phyloP scores from a whole-genome alignment of 2,888 invertebrate species.

The Thera britannica region DNA sequence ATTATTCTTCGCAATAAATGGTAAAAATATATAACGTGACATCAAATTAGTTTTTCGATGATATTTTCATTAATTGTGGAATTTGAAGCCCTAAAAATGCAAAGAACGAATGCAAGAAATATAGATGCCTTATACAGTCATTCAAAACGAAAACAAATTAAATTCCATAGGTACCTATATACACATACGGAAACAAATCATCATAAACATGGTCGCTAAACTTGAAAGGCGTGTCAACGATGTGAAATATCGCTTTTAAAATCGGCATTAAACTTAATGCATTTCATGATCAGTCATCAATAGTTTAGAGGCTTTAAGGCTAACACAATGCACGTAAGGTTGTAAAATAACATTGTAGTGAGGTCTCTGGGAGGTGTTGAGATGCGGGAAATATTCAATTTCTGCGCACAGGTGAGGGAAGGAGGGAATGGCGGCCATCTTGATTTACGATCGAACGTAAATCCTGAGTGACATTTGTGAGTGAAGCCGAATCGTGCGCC shows the following conservation, averaged over 20 bases:
- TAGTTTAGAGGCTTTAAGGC: conserved; percentile 81
- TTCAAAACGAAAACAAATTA: conserved; percentile 52
- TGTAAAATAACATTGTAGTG: conserved; percentile 82
- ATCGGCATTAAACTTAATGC: conserved; percentile 79
- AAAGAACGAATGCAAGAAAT: conserved; percentile 27
- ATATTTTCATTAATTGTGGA: too few species aligned
- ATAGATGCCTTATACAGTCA: conserved; percentile 50
- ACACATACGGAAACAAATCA: conserved; percentile 77
- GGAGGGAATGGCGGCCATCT: conserved; percentile 73
- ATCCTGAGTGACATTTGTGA: conserved; percentile 82
- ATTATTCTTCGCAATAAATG: neutral
- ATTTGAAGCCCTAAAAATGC: neutral
- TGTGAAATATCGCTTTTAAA: conserved; percentile 83
- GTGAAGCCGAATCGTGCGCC: conserved; percentile 65
- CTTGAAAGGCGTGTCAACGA: conserved; percentile 74
- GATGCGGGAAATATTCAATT: conserved; percentile 84
- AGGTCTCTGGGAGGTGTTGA: conserved; percentile 78
- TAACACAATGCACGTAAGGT: conserved; percentile 78
- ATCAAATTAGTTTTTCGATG: neutral
- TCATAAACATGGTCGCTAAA: conserved; percentile 77
- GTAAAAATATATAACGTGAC: neutral
- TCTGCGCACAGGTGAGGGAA: conserved; percentile 70
- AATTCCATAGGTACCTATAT: conserved; percentile 53
- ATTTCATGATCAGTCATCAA: conserved; percentile 82
- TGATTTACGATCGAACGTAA: conserved; percentile 82